These are phyloP conservation scores for Thryonomys swinderianus DNA, from an alignment of 2,113 vertebrate species.

Conservation along the genomic window DNA sequence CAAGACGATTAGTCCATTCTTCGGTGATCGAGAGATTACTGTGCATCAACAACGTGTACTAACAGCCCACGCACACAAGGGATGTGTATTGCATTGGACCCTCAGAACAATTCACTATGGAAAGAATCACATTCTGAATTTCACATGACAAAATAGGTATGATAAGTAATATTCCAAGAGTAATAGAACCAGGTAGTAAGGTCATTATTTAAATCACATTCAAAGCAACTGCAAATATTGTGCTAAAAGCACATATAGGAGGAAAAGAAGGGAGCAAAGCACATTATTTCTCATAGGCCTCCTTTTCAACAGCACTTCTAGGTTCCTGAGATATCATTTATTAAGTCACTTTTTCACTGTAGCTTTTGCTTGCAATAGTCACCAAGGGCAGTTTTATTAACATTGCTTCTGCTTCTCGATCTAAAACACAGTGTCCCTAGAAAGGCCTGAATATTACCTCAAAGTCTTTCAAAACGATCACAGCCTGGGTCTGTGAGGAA, in stretches of 20 bases:
- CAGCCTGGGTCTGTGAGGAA: not conserved
- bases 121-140: not conserved
- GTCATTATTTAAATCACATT: not conserved
- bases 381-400: not conserved
- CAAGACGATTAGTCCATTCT: not conserved
- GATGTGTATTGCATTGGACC: not conserved
- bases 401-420: not conserved
- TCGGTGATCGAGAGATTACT: not conserved
- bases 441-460: not conserved
- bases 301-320: not conserved
- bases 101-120: slow-evolving; percentile 2
- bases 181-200: not conserved
- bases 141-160: not conserved
- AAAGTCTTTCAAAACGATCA: not conserved
- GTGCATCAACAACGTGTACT: not conserved
- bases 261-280: not conserved
- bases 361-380: not conserved
- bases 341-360: not conserved
- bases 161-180: not conserved
- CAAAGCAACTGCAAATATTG: not conserved
- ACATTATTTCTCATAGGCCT: not conserved
- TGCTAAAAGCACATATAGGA: not conserved
- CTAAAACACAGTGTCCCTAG: not conserved
- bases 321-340: not conserved
- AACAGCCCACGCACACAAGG: not conserved